Conservation (phyloP, 2,113 vertebrate species). For the Nipponia nippon region DNA sequence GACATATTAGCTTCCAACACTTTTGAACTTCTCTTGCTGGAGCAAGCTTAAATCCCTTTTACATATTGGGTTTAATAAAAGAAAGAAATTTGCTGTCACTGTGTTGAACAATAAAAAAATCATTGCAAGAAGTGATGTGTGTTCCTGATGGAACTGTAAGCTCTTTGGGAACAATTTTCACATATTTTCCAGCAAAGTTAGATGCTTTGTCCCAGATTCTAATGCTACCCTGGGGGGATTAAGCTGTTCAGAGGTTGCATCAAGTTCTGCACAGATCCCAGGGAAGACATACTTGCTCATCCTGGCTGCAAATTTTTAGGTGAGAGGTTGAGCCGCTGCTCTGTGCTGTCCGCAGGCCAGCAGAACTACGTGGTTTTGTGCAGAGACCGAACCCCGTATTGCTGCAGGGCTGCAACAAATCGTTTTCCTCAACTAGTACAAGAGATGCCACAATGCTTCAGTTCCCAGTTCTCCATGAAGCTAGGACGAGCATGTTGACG, state of each 20-base stretch:
- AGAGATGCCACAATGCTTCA: not conserved
- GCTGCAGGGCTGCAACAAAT: not conserved
- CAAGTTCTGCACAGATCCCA: not conserved
- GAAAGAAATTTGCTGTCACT: not conserved
- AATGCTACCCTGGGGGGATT: not conserved
- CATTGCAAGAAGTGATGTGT: not conserved
- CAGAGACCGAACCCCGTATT: not conserved
- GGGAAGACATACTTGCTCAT: not conserved
- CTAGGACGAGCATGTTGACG: not conserved
- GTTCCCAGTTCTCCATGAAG: not conserved
- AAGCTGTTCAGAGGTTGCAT: not conserved
- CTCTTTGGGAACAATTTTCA: constrained; percentile 14
- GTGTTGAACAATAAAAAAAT: not conserved
- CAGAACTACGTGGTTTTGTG: not conserved
- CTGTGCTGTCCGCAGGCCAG: not conserved
- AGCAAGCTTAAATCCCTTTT: not conserved
- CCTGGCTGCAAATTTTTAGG: not conserved
- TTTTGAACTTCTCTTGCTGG: not conserved
- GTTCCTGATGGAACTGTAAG: not conserved
- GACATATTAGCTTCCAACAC: not conserved
- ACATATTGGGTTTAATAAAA: not conserved
- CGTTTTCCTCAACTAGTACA: not conserved
- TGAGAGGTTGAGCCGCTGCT: not conserved
- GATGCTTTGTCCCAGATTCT: not conserved
- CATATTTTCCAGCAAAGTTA: not conserved